Evolutionary conservation across 2,888 invertebrate species (phyloP), one percentile per base, ranked within the genome.

Genomic region (Exephanes ischioxanthus): DNA sequence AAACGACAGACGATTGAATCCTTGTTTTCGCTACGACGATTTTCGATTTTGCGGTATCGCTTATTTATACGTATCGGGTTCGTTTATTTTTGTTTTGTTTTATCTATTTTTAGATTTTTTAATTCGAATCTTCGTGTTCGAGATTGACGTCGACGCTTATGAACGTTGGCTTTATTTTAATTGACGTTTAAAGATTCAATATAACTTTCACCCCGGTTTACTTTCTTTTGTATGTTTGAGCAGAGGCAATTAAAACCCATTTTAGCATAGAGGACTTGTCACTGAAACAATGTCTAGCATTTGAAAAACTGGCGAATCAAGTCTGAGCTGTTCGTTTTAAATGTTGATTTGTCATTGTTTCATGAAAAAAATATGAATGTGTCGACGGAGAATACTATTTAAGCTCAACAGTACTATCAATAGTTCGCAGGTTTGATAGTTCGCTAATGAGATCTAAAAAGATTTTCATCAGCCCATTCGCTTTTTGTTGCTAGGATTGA

Each of bases 151-250:
- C 76, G 66, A 76, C 66, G 53, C n/a, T 63, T 48, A 33, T 26
- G 37, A 51, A 51, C 76, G 76, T 51, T 76, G 53, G 66, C 66
- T 67, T 66, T 55, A 37, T 72, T 67, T 82, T 86, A 86, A 86
- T 86, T 86, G 85, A 86, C 85, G 83, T 80, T 83, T 80, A 75
- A 83, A 86, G 67, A 86, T 77, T 76, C 77, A 80, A 83, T 86
- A 55, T 73, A 77, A 86, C 85, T 86, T 83, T 83, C 85, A 80
- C 63, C 75, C 73, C 80, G 80, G 61, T 80, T 82, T 86, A 86
- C 85, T 86, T 86, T 86, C 85, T 78, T 61, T 53, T 73, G 16
- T 19, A 22, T 73, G 48, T 80, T 86, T 83, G 83, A 86, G 85
- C 85, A 73, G 72, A 78, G 63, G 66, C 72, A 68, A 68, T 72